Percentiles rank a stretch among this genome's conserved stretches.
Conservation (phyloP, 1,140 invertebrate genomes). For the Stegodyphus dumicola region DNA sequence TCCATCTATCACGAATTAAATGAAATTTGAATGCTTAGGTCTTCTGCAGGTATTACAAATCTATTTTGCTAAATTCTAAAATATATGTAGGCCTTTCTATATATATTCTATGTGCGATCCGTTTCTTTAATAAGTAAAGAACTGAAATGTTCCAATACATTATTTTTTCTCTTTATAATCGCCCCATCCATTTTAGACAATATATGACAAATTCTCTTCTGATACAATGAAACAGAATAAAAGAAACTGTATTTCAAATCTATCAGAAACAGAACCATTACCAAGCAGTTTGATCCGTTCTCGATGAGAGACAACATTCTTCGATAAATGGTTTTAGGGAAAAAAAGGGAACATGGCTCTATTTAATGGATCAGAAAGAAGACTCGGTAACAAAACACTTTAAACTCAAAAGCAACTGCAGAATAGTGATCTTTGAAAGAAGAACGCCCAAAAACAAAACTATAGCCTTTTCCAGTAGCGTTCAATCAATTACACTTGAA, state of each 20-base stretch:
- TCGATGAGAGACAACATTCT: constrained; percentile 31
- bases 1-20: too few relatives aligned
- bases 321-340: constrained; percentile 29
- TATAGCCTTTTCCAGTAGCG: constrained; percentile 28
- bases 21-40: too few relatives aligned
- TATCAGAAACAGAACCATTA: constrained; percentile 20
- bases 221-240: neutral
- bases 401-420: constrained; percentile 44
- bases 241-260: neutral
- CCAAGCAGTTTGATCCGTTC: constrained; percentile 37
- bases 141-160: too few relatives aligned
- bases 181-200: neutral
- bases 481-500: constrained; percentile 48
- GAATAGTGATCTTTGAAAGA: constrained; percentile 30
- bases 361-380: constrained; percentile 49
- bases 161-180: too few relatives aligned
- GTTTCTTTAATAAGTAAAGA: too few relatives aligned
- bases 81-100: too few relatives aligned
- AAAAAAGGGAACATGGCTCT: constrained; percentile 38
- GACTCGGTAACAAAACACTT: constrained; percentile 45
- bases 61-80: too few relatives aligned
- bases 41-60: too few relatives aligned
- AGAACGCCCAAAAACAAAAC: constrained; percentile 36
- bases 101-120: too few relatives aligned
- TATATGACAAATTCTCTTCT: neutral